Evolutionary conservation across 2,888 invertebrate genomes (phyloP).

Genomic region (Cartodere bifasciata): DNA sequence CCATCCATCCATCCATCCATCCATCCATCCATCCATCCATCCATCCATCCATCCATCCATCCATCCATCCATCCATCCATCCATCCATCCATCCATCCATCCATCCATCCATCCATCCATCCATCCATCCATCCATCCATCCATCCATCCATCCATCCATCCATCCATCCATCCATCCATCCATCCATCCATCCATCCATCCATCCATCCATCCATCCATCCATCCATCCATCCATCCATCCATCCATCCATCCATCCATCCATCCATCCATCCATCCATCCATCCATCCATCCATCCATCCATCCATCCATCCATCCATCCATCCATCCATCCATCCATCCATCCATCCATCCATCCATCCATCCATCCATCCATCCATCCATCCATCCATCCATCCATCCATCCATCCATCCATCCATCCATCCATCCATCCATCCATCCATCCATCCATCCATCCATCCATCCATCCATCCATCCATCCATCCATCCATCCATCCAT

Average conservation of each 20-base stretch:
- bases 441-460: too few species aligned
- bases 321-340: constrained; percentile 8
- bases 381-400: constrained; percentile 8
- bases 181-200: constrained; percentile 8
- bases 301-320: constrained; percentile 8
- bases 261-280: constrained; percentile 8
- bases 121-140: constrained; percentile 8
- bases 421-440: too few species aligned
- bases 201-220: constrained; percentile 8
- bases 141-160: constrained; percentile 8
- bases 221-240: constrained; percentile 8
- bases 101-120: constrained; percentile 8
- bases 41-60: constrained; percentile 8
- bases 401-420: constrained; percentile 8
- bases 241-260: constrained; percentile 8
- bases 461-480: too few species aligned
- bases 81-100: constrained; percentile 8
- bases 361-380: constrained; percentile 8
- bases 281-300: constrained; percentile 8
- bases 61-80: constrained; percentile 8
- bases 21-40: constrained; percentile 8
- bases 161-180: constrained; percentile 8
- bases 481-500: too few species aligned
- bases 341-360: constrained; percentile 8
- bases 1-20: constrained; percentile 8